These are phyloP conservation scores for Nesidiocoris tenuis DNA, from an alignment of 2,888 invertebrate species.

Conservation along the genomic window DNA sequence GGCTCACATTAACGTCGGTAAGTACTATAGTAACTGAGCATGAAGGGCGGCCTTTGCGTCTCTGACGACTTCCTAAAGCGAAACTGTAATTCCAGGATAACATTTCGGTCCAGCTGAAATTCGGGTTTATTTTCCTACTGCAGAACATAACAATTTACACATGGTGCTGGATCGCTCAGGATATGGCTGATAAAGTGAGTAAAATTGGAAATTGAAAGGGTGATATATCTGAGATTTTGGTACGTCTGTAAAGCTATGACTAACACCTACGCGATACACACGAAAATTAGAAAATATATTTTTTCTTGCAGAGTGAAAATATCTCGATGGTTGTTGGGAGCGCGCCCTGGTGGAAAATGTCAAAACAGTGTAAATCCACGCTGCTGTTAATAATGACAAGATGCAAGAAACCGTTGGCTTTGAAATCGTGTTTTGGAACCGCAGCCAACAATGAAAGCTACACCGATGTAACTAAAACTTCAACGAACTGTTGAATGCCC, in stretches of 20 bases:
- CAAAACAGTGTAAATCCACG: slow-evolving; percentile 6
- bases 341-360: slow-evolving; percentile 19
- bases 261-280: too few species aligned
- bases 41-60: background rate
- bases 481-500: too few species aligned
- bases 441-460: slow-evolving; percentile 4
- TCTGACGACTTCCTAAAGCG: background rate
- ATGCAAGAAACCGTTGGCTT: background rate
- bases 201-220: too few species aligned
- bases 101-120: background rate
- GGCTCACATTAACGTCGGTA: background rate
- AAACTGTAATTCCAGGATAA: background rate
- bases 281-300: too few species aligned
- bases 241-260: too few species aligned
- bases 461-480: slow-evolving; percentile 26
- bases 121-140: background rate
- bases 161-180: background rate
- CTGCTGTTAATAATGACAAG: slow-evolving; percentile 3
- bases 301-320: background rate
- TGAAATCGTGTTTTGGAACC: background rate
- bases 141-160: background rate
- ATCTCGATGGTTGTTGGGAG: background rate
- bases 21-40: background rate
- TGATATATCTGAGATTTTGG: too few species aligned
- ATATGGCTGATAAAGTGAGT: background rate